Base-by-base conservation (phyloP, 2,888 invertebrate genomes). In the Drosophila demipolita region DNA sequence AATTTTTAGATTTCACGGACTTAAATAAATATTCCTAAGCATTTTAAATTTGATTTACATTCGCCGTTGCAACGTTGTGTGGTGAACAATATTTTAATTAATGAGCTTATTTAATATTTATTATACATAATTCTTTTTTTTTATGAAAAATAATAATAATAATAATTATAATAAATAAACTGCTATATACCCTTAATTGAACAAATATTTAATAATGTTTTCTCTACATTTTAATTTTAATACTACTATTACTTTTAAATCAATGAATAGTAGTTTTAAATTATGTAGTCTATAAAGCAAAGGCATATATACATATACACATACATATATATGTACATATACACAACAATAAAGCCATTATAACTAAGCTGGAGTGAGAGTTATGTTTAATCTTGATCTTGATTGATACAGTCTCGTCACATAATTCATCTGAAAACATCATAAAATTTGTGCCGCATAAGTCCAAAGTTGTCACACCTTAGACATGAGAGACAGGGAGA, bases 401-500 rank as follows among this genome's bases (percentile, higher is more conserved):
- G 55, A 40, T 57, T 57, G 57, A 57, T 40, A 20, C 8, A 32
- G 26, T 7, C 20, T 32, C 32, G 40, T 57, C 57, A 38, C 36
- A 42, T 42, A 29, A 32, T 55, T 55, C 26, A 55, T 38, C 26
- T 26, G 23, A 55, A 12, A 29, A 54, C 23, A 61, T 55, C 55
- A 55, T 58, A 45, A 58, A 58, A 45, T 33, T 58, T 48, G 29
- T 36, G 35, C 7, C 29, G 38, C 40, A 32, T 20, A 40, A 40
- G 29, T 38, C 38, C 20, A 12, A 49, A 58, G 32, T 26, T 48
- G 20, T 48, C n/a, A 20, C 55, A 55, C 20, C 20, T 26, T n/a
- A 36, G 15, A 11, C 26, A n/a, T 54, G n/a, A 15, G 54, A 3
- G 26, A 2, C 29, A 7, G n/a, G 6, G 42, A 17, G 49, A 12